Evolutionary conservation across 2,888 invertebrate species (phyloP), one percentile per base, ranked within the genome.

Genomic region (Mythimna albipuncta): DNA sequence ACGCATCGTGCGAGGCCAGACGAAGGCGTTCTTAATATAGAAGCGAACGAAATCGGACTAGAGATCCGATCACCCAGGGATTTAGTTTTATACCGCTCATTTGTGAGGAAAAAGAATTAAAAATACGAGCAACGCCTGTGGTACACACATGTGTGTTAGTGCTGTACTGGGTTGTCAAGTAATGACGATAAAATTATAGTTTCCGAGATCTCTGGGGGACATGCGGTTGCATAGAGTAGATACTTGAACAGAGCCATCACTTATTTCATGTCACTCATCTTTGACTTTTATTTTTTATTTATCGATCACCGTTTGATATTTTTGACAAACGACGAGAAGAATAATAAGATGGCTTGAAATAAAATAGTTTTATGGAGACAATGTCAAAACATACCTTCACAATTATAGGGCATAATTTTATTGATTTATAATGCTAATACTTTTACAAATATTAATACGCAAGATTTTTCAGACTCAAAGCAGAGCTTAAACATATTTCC

Each of bases 21-120:
- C 87, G 91, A 89, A 91, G 92, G 89, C 91, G 93, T 89, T 95
- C 95, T 95, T 95, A 94, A 95, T 95, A 90, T 96, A 96, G 96
- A 95, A 79, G 91, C 93, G 92, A 91, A 92, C 94, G 88, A 89
- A 88, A 85, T 87, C 84, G 89, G 86, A 94, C 94, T 94, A 91
- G 88, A 80, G 90, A 90, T 88, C 89, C 87, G 77, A 89, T 90
- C 92, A 89, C 92, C 92, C 94, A 88, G 93, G 93, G 93, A 90
- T 89, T 85, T 89, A 64, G 89, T 92, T 93, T 91, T 94, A 94
- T 94, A 94, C 91, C 85, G 65, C 62, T 67, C 73, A 57, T 63
- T 58, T 77, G 84, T 87, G 77, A 77, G 50, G 69, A 76, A 86
- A 84, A 86, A 87, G 89, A 88, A 85, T 88, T 80, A 85, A 83